A percentile compares a stretch with the other conserved stretches of the same genome.
These are phyloP conservation scores for Clarias fuscus DNA, from an alignment of 2,797 vertebrate species.

Conservation along the genomic window DNA sequence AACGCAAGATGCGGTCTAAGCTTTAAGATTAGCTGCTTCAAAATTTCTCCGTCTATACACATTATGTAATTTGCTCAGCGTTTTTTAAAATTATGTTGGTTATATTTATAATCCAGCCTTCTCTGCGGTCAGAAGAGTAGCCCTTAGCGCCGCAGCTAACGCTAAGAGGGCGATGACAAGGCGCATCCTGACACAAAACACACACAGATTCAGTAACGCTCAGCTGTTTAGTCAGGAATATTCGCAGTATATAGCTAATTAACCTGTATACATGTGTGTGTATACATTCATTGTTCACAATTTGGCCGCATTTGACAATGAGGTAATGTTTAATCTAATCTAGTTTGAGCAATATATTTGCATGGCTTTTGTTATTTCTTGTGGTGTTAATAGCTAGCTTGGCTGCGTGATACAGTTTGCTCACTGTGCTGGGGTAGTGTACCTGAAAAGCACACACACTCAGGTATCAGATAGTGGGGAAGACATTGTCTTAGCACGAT, in stretches of 20 bases:
- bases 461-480: background rate
- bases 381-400: background rate
- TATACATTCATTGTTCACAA: background rate
- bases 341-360: background rate
- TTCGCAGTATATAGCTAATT: background rate
- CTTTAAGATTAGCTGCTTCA: background rate
- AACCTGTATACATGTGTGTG: background rate
- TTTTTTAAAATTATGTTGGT: background rate
- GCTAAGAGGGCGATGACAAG: slow-evolving; percentile 46
- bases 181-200: slow-evolving; percentile 30
- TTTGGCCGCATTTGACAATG: background rate
- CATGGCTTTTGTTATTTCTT: background rate
- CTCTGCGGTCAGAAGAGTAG: background rate
- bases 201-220: background rate
- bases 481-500: background rate
- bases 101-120: background rate
- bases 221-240: background rate
- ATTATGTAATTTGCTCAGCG: background rate
- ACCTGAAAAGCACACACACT: background rate
- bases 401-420: background rate
- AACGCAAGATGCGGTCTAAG: background rate
- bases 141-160: slow-evolving; percentile 31
- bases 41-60: rapidly evolving
- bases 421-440: background rate
- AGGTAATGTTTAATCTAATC: background rate